Evolutionary conservation across 1,140 invertebrate species (phyloP).

Genomic region (Pogonomyrmex barbatus): DNA sequence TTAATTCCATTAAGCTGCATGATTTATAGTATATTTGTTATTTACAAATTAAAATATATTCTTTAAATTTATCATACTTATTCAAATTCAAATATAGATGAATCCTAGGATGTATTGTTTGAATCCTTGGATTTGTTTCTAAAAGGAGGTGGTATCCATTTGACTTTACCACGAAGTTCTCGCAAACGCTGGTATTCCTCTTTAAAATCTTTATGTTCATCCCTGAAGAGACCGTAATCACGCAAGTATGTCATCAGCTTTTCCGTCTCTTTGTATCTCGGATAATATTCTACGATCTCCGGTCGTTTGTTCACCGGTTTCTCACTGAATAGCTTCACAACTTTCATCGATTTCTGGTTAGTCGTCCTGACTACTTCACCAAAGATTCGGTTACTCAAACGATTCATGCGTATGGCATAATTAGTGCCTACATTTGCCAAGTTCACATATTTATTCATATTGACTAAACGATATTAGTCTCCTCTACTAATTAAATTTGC

Average conservation of each 20-base stretch:
- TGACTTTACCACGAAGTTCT: slow-evolving; percentile 91
- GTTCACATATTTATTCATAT: slow-evolving; percentile 89
- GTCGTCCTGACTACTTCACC: slow-evolving; percentile 93
- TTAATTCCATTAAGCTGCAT: background rate
- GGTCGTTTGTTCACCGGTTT: slow-evolving; percentile 91
- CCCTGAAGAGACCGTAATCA: slow-evolving; percentile 93
- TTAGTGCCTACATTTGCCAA: slow-evolving; percentile 90
- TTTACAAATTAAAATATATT: slow-evolving; percentile 10
- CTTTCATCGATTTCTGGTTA: slow-evolving; percentile 91
- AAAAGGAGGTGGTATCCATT: slow-evolving; percentile 51
- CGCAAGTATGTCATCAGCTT: slow-evolving; percentile 90
- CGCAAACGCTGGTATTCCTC: slow-evolving; percentile 94
- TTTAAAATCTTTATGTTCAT: slow-evolving; percentile 96
- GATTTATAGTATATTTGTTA: background rate
- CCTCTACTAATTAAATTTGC: background rate
- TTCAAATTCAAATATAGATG: background rate
- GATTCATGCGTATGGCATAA: slow-evolving; percentile 95
- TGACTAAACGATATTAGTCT: background rate
- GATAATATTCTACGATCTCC: slow-evolving; percentile 94
- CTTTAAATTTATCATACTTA: background rate
- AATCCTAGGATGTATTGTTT: slow-evolving; percentile 25
- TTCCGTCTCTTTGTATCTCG: slow-evolving; percentile 92
- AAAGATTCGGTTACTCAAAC: slow-evolving; percentile 95
- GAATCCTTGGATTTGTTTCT: slow-evolving; percentile 44
- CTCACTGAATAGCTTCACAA: slow-evolving; percentile 92